Percentiles rank a stretch among this genome's conserved stretches.
Conservation (phyloP, 92 coral and sea anemone genomes). For the Zoanthus sansibaricus region DNA sequence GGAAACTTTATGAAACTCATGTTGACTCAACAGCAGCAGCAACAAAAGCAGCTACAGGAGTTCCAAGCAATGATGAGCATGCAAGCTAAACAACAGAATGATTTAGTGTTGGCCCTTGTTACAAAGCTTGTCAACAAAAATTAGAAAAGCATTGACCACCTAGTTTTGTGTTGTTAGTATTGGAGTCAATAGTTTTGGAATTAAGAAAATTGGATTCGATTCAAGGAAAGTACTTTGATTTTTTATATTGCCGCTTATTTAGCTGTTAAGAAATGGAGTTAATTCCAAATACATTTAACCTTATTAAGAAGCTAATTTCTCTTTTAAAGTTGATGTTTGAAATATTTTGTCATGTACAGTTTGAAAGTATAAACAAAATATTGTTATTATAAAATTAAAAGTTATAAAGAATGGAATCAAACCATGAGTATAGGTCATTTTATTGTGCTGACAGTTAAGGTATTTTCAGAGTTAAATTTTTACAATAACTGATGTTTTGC, state of each 20-base stretch:
- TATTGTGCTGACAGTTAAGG: slow-evolving; percentile 22
- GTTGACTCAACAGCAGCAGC: slow-evolving; percentile 57
- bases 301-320: slow-evolving; percentile 3
- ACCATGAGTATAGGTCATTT: slow-evolving; percentile 22
- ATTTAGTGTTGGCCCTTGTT: slow-evolving; percentile 56
- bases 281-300: background rate
- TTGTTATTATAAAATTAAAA: background rate
- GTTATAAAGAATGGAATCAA: background rate
- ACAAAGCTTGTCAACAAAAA: slow-evolving; percentile 36
- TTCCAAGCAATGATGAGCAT: slow-evolving; percentile 48
- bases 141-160: background rate
- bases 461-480: slow-evolving; percentile 14
- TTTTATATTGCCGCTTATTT: background rate
- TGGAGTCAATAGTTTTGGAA: too few species aligned
- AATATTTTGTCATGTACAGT: slow-evolving; percentile 10
- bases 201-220: background rate
- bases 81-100: slow-evolving; percentile 47
- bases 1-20: slow-evolving; percentile 42
- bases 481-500: background rate
- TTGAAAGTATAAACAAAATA: background rate
- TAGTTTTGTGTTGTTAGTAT: too few species aligned
- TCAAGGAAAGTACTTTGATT: background rate
- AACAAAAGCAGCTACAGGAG: slow-evolving; percentile 51
- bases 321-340: slow-evolving; percentile 13
- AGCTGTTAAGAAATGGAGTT: slow-evolving; percentile 15